Evolutionary conservation across 2,113 vertebrate species (phyloP).

Genomic region (Cathartes aura): DNA sequence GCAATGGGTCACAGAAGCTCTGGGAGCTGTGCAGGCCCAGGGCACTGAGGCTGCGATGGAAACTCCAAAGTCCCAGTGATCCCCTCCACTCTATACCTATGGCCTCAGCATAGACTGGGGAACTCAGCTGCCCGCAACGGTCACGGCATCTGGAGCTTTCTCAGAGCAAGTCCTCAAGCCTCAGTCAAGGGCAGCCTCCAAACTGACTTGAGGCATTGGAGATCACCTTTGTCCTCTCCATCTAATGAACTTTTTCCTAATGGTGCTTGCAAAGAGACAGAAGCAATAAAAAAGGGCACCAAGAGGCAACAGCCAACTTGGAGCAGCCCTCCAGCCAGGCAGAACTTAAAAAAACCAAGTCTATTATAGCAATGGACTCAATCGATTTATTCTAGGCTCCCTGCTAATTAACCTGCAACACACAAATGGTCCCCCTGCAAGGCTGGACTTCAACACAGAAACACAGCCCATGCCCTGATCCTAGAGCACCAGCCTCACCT

Average conservation of each 20-base stretch:
- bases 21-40: not conserved
- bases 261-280: not conserved
- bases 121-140: not conserved
- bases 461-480: not conserved
- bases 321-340: not conserved
- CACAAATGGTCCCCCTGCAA: not conserved
- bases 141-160: not conserved
- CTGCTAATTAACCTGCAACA: not conserved
- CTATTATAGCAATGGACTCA: not conserved
- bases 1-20: not conserved
- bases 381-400: not conserved
- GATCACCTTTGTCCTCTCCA: not conserved
- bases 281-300: not conserved
- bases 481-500: constrained; percentile 77
- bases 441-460: not conserved
- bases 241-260: not conserved
- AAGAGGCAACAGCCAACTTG: not conserved
- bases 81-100: not conserved
- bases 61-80: not conserved
- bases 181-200: not conserved
- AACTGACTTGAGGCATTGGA: not conserved
- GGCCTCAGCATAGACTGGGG: not conserved
- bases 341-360: not conserved
- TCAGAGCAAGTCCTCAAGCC: not conserved
- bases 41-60: not conserved